These are phyloP conservation scores for Trissolcus japonicus DNA, from an alignment of 2,888 invertebrate species.

Conservation along the genomic window DNA sequence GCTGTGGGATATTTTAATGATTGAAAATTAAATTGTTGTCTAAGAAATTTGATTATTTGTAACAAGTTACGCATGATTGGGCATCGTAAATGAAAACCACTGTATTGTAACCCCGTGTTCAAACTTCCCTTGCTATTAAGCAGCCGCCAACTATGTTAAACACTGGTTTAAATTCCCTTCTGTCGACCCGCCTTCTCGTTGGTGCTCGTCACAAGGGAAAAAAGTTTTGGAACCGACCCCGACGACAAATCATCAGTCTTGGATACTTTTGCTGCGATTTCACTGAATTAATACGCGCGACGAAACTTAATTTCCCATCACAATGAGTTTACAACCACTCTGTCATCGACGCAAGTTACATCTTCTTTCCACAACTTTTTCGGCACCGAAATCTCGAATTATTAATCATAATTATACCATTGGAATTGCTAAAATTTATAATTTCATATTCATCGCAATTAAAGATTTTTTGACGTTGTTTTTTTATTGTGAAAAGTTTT, in stretches of 20 bases:
- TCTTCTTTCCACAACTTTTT: not conserved
- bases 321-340: not conserved
- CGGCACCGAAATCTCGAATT: no score
- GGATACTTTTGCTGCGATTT: slow-evolving; percentile 24
- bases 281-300: slow-evolving; percentile 25
- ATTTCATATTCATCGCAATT: no score
- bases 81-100: slow-evolving; percentile 62
- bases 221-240: slow-evolving; percentile 51
- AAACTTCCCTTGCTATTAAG: slow-evolving; percentile 65
- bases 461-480: not conserved
- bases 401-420: not conserved
- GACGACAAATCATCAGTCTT: slow-evolving; percentile 38
- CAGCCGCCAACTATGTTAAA: slow-evolving; percentile 71
- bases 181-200: slow-evolving; percentile 57
- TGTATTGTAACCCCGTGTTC: slow-evolving; percentile 59
- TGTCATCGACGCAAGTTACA: no score
- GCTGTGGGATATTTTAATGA: no score
- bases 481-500: no score
- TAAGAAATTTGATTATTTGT: not conserved
- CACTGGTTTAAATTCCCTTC: slow-evolving; percentile 70
- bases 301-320: slow-evolving; percentile 10
- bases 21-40: not conserved
- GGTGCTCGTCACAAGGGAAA: slow-evolving; percentile 50
- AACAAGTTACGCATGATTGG: not conserved
- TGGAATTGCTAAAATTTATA: no score